These are phyloP conservation scores for Polypedilum pembai DNA, from an alignment of 1,140 invertebrate species.

Conservation along the genomic window DNA sequence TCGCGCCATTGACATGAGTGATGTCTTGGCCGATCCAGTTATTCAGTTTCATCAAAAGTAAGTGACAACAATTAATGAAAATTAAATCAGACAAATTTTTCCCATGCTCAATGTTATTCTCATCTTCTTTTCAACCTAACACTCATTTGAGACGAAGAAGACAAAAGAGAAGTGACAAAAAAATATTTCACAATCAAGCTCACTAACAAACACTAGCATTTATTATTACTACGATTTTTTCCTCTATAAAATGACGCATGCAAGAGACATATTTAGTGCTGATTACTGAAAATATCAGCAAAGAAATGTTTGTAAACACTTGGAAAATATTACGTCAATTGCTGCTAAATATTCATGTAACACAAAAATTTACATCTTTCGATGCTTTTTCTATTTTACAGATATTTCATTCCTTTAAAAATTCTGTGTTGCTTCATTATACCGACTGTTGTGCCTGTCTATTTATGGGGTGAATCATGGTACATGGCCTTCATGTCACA, in stretches of 20 bases:
- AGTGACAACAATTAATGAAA: slow-evolving; percentile 30
- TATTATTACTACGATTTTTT: too few species aligned
- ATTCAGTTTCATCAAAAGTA: slow-evolving; percentile 64
- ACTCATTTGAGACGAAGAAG: background rate
- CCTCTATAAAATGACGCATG: too few species aligned
- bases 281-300: background rate
- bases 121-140: background rate
- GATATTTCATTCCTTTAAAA: slow-evolving; percentile 66
- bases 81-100: slow-evolving; percentile 4
- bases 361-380: background rate
- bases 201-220: too few species aligned
- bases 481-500: slow-evolving; percentile 51
- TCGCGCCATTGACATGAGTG: slow-evolving; percentile 64
- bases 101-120: background rate
- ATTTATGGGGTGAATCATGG: slow-evolving; percentile 66
- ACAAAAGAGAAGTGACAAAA: background rate
- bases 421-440: slow-evolving; percentile 65
- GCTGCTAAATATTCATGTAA: background rate
- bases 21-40: slow-evolving; percentile 67
- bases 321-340: background rate
- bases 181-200: background rate
- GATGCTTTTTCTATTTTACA: slow-evolving; percentile 38
- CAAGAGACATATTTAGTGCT: background rate
- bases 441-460: slow-evolving; percentile 66
- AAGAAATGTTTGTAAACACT: background rate